Evolutionary conservation across 2,888 invertebrate genomes (phyloP).

Genomic region (Platycnemis pennipes): DNA sequence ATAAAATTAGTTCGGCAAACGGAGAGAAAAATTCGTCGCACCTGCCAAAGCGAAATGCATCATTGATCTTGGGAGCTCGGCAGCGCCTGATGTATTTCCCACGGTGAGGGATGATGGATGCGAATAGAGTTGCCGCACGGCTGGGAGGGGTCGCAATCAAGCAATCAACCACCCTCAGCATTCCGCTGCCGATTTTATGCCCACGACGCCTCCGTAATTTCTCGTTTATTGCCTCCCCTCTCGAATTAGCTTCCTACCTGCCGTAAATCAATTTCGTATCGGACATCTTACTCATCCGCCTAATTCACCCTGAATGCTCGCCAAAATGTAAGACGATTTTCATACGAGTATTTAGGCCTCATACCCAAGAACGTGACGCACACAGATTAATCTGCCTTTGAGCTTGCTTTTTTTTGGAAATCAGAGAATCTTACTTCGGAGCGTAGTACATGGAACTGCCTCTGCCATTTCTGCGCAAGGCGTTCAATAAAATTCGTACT

Average conservation of each 20-base stretch:
- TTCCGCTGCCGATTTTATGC: background rate
- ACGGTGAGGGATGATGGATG: background rate
- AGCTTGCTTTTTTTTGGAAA: no score
- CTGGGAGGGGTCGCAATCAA: background rate
- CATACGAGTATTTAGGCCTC: no score
- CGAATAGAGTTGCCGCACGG: background rate
- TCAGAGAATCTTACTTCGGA: no score
- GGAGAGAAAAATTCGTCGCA: slow-evolving; percentile 36
- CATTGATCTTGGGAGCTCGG: background rate
- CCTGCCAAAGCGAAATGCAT: slow-evolving; percentile 7
- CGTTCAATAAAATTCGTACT: no score
- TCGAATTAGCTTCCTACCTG: background rate
- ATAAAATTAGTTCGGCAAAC: slow-evolving; percentile 36
- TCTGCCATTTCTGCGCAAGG: no score
- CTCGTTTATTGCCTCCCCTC: background rate
- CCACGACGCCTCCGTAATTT: background rate
- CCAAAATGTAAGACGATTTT: no score
- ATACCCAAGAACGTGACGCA: no score
- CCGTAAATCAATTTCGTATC: background rate
- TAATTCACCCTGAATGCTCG: no score
- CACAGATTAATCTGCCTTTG: no score
- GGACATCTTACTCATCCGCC: background rate
- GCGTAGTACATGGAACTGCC: no score
- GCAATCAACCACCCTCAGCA: background rate
- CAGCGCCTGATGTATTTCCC: background rate